Percentiles rank a stretch among this genome's conserved stretches.
phyloP scores from a whole-genome alignment of 2,113 vertebrate genomes.

The Thunnus thynnus region DNA sequence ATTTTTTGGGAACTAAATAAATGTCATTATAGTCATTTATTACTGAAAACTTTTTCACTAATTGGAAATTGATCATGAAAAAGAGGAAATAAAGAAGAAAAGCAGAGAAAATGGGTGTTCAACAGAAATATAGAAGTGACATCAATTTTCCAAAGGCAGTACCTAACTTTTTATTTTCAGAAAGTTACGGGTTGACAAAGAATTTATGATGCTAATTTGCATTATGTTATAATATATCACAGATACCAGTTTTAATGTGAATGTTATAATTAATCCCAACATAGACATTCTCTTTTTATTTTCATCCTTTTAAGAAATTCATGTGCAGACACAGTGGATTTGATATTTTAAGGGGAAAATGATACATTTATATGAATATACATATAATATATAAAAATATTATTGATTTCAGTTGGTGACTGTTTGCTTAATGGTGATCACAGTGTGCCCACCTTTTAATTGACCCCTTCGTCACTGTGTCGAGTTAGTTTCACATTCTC shows the following conservation, averaged over 20 bases:
- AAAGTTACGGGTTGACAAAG: not conserved
- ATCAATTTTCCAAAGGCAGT: not conserved
- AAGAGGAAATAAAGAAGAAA: not conserved
- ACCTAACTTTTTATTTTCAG: not conserved
- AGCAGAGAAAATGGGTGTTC: not conserved
- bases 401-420: conserved; percentile 3
- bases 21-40: conserved; percentile 82
- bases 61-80: not conserved
- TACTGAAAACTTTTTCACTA: conserved; percentile 53
- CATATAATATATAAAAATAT: not conserved
- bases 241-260: conserved; percentile 1
- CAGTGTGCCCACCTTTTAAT: conserved; percentile 19
- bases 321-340: not conserved
- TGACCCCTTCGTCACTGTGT: conserved; percentile 17
- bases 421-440: conserved; percentile 14
- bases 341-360: not conserved
- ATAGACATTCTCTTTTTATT: conserved; percentile 4
- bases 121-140: not conserved
- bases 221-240: not conserved
- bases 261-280: not conserved
- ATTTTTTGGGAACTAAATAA: conserved; percentile 84
- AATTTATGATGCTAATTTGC: not conserved
- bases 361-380: conserved; percentile 9
- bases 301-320: not conserved
- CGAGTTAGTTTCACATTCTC: conserved; percentile 21